phyloP scores from a whole-genome alignment of 2,113 vertebrate genomes.

The Amazona vittata region DNA sequence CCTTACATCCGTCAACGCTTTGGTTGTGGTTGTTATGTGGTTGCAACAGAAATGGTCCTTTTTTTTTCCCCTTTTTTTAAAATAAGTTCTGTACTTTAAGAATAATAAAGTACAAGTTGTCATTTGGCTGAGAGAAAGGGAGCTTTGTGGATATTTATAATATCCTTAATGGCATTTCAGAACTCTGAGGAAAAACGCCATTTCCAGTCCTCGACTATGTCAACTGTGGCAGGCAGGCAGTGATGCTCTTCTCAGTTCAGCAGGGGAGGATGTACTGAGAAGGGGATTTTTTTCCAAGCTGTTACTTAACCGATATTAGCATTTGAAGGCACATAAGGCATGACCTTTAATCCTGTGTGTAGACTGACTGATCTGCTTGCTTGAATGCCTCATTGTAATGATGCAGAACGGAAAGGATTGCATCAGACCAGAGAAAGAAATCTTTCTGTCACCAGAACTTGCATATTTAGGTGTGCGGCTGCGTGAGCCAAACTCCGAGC shows the following conservation, averaged over 20 bases:
- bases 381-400: constrained; percentile 50
- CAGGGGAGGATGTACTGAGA: neutral
- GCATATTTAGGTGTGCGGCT: neutral
- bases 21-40: neutral
- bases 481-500: neutral
- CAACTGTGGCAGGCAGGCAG: neutral
- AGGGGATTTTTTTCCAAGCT: constrained; percentile 13
- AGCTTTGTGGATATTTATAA: constrained; percentile 44
- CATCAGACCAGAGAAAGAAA: neutral
- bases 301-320: constrained; percentile 52
- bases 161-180: constrained; percentile 18
- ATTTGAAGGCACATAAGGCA: constrained; percentile 41
- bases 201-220: neutral
- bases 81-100: neutral
- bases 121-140: constrained; percentile 21
- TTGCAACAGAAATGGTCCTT: neutral
- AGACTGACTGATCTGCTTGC: constrained; percentile 29
- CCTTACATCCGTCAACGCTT: neutral
- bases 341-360: constrained; percentile 43
- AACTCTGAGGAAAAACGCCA: neutral
- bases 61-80: neutral
- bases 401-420: constrained; percentile 19
- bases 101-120: constrained; percentile 32
- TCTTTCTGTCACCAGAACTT: neutral
- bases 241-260: neutral